Conservation (phyloP, 2,888 invertebrate species). For the Scaptomyza parva region DNA sequence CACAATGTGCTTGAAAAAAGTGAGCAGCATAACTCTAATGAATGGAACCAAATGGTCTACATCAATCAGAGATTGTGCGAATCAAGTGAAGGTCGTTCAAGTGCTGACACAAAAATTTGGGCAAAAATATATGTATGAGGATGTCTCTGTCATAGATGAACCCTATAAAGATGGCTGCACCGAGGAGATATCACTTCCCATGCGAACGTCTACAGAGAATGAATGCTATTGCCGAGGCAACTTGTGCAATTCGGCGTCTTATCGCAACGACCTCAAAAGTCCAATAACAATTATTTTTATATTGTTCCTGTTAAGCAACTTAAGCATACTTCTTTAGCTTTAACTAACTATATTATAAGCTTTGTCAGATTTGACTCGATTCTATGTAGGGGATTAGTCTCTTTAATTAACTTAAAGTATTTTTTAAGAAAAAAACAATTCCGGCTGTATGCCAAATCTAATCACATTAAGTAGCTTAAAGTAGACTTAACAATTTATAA, state of each 20-base stretch:
- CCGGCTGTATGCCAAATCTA: constrained; percentile 19
- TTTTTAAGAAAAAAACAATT: constrained; percentile 8
- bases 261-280: constrained; percentile 17
- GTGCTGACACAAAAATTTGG: background rate
- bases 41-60: constrained; percentile 14
- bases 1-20: constrained; percentile 52
- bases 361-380: constrained; percentile 32
- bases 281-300: constrained; percentile 4
- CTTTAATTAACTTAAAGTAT: constrained; percentile 5
- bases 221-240: constrained; percentile 50
- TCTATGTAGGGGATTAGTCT: constrained; percentile 2
- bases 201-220: background rate
- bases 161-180: constrained; percentile 47
- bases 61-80: constrained; percentile 43
- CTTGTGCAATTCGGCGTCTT: constrained; percentile 47
- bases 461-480: constrained; percentile 44
- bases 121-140: background rate
- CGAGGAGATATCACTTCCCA: background rate
- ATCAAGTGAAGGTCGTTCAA: constrained; percentile 14
- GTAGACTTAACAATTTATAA: constrained; percentile 26
- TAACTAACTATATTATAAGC: constrained; percentile 5
- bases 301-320: constrained; percentile 28
- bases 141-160: constrained; percentile 7
- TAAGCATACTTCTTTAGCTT: constrained; percentile 16
- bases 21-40: background rate